phyloP scores from a whole-genome alignment of 2,888 invertebrate genomes.

The Dryomyza anilis region DNA sequence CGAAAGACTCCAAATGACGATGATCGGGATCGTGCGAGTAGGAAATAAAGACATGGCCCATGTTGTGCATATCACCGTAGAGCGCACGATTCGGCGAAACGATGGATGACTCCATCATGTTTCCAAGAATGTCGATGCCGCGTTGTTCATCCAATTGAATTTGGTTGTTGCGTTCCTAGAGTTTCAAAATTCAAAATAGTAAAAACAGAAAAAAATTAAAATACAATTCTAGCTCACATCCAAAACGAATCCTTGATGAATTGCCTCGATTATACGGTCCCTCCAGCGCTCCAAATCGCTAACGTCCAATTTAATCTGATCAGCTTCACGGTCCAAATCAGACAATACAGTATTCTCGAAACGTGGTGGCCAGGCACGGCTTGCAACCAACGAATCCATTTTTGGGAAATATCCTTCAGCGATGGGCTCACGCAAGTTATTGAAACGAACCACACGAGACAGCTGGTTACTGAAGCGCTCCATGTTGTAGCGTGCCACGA shows the following conservation, averaged over 20 bases:
- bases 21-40: conserved; percentile 82
- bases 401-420: conserved; percentile 84
- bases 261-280: conserved; percentile 73
- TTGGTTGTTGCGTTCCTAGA: conserved; percentile 66
- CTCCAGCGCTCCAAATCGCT: conserved; percentile 78
- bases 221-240: conserved; percentile 62
- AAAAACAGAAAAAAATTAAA: too few relatives aligned
- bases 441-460: conserved; percentile 67
- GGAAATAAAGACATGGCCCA: conserved; percentile 79
- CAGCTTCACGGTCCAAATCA: conserved; percentile 72
- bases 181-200: too few relatives aligned
- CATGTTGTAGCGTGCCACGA: conserved; percentile 70
- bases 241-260: conserved; percentile 68
- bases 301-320: conserved; percentile 71
- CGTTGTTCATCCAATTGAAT: conserved; percentile 68
- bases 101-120: conserved; percentile 77
- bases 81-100: conserved; percentile 72
- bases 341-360: conserved; percentile 65
- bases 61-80: conserved; percentile 83
- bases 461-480: conserved; percentile 78
- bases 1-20: conserved; percentile 72
- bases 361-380: conserved; percentile 77
- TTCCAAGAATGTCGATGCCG: conserved; percentile 80
- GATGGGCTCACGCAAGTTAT: conserved; percentile 73
- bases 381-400: conserved; percentile 77